A percentile compares a stretch with the other conserved stretches of the same genome.
Evolutionary conservation across 2,888 invertebrate genomes (phyloP).

Genomic region (Agonopterix subpropinquella): DNA sequence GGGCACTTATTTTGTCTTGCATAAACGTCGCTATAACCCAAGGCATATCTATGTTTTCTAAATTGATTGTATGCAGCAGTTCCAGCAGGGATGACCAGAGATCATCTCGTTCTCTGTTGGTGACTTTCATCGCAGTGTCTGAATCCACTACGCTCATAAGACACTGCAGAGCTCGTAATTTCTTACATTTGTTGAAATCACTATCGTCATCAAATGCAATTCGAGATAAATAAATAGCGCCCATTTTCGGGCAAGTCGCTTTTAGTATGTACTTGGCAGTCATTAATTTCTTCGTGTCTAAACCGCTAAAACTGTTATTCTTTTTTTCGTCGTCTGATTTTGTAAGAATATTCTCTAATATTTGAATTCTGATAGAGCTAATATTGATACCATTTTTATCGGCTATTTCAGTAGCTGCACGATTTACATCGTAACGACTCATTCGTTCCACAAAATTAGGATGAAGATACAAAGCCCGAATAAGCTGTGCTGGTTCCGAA

Average conservation of each 20-base stretch:
- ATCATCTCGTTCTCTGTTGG: constrained; percentile 52
- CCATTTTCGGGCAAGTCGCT: constrained; percentile 70
- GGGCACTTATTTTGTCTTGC: constrained; percentile 55
- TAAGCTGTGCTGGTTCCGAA: constrained; percentile 64
- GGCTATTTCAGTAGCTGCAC: constrained; percentile 67
- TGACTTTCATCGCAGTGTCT: constrained; percentile 63
- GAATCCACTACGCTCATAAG: constrained; percentile 63
- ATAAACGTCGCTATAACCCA: constrained; percentile 60
- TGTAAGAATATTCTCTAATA: constrained; percentile 62
- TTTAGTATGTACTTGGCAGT: constrained; percentile 68
- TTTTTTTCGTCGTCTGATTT: constrained; percentile 40
- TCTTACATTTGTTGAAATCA: constrained; percentile 62
- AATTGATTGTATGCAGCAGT: constrained; percentile 50
- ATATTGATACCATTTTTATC: constrained; percentile 67
- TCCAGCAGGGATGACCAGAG: constrained; percentile 62
- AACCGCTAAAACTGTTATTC: constrained; percentile 31
- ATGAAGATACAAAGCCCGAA: constrained; percentile 61
- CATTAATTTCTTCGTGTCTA: constrained; percentile 52
- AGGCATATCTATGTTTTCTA: constrained; percentile 65
- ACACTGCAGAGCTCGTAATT: constrained; percentile 66
- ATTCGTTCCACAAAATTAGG: constrained; percentile 59
- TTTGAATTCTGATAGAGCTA: constrained; percentile 63
- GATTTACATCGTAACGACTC: constrained; percentile 57
- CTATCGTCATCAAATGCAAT: constrained; percentile 67
- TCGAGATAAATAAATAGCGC: constrained; percentile 65